These are phyloP conservation scores for Caenorhabditis tropicalis DNA, from an alignment of 1,140 invertebrate genomes.

Conservation along the genomic window DNA sequence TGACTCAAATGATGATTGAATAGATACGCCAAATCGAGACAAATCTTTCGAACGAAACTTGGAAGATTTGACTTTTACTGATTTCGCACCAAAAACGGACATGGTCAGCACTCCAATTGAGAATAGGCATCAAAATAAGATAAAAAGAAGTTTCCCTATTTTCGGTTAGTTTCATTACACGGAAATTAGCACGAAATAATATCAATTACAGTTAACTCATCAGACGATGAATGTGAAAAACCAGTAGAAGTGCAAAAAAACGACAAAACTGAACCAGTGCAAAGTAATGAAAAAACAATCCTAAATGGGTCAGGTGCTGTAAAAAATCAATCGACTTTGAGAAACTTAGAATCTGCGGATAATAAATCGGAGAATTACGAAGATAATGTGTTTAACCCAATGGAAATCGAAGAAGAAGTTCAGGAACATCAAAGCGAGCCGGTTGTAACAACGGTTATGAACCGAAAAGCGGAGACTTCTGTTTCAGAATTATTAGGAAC, in stretches of 20 bases:
- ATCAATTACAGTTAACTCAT: background rate
- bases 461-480: background rate
- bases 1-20: background rate
- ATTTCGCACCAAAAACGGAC: background rate
- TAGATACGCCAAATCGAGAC: background rate
- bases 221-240: background rate
- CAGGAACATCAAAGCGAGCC: no score
- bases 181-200: no score
- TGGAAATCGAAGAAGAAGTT: background rate
- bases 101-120: background rate
- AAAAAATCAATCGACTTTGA: no score
- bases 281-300: no score
- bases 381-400: no score
- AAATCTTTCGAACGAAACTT: background rate
- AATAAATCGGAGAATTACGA: no score
- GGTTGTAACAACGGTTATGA: background rate
- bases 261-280: no score
- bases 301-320: no score
- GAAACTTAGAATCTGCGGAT: no score
- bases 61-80: background rate
- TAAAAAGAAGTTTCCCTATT: background rate
- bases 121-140: background rate
- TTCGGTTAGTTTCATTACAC: background rate
- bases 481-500: background rate
- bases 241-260: background rate